Base-by-base conservation (phyloP, 2,113 vertebrate genomes). In the Mustela lutreola region DNA sequence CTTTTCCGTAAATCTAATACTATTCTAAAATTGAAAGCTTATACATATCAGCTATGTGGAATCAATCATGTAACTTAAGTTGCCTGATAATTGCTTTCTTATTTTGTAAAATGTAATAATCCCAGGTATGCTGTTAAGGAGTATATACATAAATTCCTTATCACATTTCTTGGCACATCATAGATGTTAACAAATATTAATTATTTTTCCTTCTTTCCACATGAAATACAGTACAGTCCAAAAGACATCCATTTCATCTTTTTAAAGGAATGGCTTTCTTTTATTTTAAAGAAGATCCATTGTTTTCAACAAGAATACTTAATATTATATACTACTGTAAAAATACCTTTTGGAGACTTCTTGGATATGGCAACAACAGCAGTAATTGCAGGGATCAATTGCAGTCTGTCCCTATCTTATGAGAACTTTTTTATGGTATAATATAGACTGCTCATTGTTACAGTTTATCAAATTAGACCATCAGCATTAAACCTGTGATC, bases 211-310 rank as follows among this genome's bases (percentile, higher is more conserved):
- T n/a, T 28, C 21, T 28, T 31, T 11, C 58, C 19, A 53, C 33
- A 15, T 21, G 4, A 39, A 50, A 45, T 19, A 11, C 16, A 50
- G 33, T 19, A 11, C 16, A 70, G 82, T 85, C 93, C 56, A 76
- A 96, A 98, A 70, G 31, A 63, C 16, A 86, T 33, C 36, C n/a
- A 26, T 62, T 92, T 83, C 36, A 53, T 42, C 73, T 75, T 67
- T 93, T 89, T 56, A 89, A 88, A 89, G 42, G 5, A 80, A 22
- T 7, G 1, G 0, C 33, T 18, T 84, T 42, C 33, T 63, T 62
- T 22, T 58, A 80, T 93, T 85, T 94, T 91, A 58, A 88, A 50
- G 26, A 75, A 87, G 73, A 60, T 83, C 28, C 2, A 10, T 67
- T 56, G 53, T 78, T 89, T 60, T n/a, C 24, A 79, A 50, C 1